Evolutionary conservation across 2,888 invertebrate genomes (phyloP), one percentile per base, ranked within the genome.

Genomic region (Drosophila kambysellisi): DNA sequence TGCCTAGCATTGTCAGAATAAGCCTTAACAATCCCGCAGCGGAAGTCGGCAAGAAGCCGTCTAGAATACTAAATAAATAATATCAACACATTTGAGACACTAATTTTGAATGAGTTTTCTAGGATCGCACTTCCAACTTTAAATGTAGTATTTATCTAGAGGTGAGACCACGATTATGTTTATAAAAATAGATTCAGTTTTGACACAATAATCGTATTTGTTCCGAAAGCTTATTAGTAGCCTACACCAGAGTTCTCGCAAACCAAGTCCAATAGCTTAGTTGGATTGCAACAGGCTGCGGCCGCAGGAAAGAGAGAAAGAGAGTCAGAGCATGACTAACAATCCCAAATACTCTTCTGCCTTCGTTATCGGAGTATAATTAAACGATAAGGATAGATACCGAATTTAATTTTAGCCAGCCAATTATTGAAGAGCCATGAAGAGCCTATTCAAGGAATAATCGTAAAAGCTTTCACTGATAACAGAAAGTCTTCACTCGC

Each of bases 311-410:
- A n/a, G n/a, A 41, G 9, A 41, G 9, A 43, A 5, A 41, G n/a
- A 3, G 5, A n/a, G 25, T 25, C 25, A 20, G 20, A 46, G 4
- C 12, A 25, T 15, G 46, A 15, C 20, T 7, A 15, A 15, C 46
- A 43, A 43, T 6, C 3, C 43, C 20, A 43, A 43, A 43, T 12
- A 43, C 5, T 43, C 20, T 11, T 20, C 43, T 11, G 46, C 2
- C 8, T 25, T 25, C 15, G 46, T 8, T 46, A 46, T 15, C 25
- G 25, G 15, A 46, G 9, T 46, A 25, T 8, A 41, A n/a, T 17
- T 0, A 37, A 37, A 32, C 20, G 51, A 67, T 70, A 70, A 39
- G 33, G 11, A 35, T n/a, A 54, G 54, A 62, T 69, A 63, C 8
- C 30, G 46, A 61, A 29, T 11, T 37, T 33, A 33, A 8, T 57